Conservation (phyloP, 2,113 vertebrate species). For the Otocyon megalotis region DNA sequence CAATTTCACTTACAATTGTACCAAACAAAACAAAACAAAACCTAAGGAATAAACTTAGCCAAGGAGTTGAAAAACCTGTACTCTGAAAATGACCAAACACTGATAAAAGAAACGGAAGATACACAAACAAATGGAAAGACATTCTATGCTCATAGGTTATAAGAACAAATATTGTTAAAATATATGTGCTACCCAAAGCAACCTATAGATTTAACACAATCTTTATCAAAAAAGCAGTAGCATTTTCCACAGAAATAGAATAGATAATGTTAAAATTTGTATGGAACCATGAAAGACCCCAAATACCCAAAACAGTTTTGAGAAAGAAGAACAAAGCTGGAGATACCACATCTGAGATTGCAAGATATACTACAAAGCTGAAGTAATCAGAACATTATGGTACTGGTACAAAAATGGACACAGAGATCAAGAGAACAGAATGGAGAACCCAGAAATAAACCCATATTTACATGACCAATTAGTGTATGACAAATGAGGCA, state of each 20-base stretch:
- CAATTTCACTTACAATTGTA: neutral
- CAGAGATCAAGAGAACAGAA: neutral
- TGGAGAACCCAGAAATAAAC: neutral
- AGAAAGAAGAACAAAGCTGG: neutral
- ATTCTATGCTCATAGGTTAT: neutral
- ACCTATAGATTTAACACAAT: neutral
- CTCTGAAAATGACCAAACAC: neutral
- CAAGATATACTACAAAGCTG: neutral
- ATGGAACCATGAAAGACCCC: neutral
- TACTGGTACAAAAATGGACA: neutral
- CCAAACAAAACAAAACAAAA: neutral
- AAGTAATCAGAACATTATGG: neutral
- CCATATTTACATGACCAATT: neutral
- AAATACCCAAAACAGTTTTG: neutral
- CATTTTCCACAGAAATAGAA: neutral
- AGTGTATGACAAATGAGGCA: neutral
- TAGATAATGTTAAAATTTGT: neutral
- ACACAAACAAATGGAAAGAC: neutral
- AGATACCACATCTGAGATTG: neutral
- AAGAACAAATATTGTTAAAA: neutral
- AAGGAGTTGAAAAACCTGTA: neutral
- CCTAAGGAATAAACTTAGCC: neutral
- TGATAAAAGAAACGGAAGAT: neutral
- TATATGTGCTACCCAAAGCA: neutral
- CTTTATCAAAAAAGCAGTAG: neutral